Evolutionary conservation across 2,113 vertebrate species (phyloP), one percentile per base, ranked within the genome.

Genomic region (Labeo catla): DNA sequence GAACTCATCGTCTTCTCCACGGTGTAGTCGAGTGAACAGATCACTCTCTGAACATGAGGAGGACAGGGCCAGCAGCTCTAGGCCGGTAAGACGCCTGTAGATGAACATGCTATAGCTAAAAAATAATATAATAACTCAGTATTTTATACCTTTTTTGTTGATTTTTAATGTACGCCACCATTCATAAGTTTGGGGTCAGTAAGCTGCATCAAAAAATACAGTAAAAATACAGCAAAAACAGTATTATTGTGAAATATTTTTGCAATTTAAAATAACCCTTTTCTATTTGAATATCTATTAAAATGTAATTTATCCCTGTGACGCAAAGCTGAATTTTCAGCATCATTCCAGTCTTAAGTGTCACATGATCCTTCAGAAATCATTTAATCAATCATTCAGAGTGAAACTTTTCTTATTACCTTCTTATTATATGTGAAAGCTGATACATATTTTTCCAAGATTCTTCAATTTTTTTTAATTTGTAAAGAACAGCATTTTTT

Each of bases 1-100:
- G 93, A 98, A 97, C 91, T 95, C 96, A 0, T 93, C 96, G 0
- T 99, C 97, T 0, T 98, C 98, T 19, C 98, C 98, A 0, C 93
- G 96, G 7, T 96, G 96, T 1, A 90, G 91, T 89, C 88, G 97
- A 88, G 70, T 91, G 88, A 0, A 28, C 92, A 1, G 93, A 87
- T 52, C 88, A 82, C 66, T 70, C 68, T 85, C 81, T 0, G 94
- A 93, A 82, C 86, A 87, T 0, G 96, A 95, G 1, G 96, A 97
- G 36, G 96, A 97, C 77, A 89, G 88, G 9, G 91, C 91, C 87
- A 87, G 86, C 89, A 92, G 92, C 76, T 91, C 91, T 84, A 91
- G 92, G 92, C 93, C 93, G 93, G 93, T 95, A 84, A 83, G 50
- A 74, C 36, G 9, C 23, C 7, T n/a, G 7, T 9, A 34, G 13